Evolutionary conservation across 2,113 vertebrate species (phyloP), one percentile per base, ranked within the genome.

Genomic region (Calidris pugnax): DNA sequence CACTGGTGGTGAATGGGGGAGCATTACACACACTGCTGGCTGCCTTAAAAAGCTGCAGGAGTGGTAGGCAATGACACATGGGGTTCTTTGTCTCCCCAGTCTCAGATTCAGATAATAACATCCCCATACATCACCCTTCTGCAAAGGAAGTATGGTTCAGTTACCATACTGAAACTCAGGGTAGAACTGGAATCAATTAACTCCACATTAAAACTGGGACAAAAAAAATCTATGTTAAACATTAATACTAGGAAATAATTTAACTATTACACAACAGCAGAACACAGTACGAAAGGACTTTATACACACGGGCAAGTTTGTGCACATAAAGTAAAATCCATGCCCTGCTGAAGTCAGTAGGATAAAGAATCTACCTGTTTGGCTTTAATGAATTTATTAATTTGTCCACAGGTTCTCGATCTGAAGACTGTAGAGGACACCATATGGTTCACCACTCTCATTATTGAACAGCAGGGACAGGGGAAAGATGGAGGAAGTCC

Each of bases 171-270:
- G 76, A 63, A 66, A 10, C 67, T 83, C 72, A 60, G 76, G 55
- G n/a, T 32, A 93, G 79, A 90, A 72, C 21, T 48, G 28, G 21
- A 60, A 72, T 60, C 63, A 68, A 56, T 79, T 32, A 78, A 57
- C 26, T 80, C 45, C 78, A 33, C 14, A 18, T 39, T 81, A 77
- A 88, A 84, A 84, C 19, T 33, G 30, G 22, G 13, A 28, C 23
- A 89, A 60, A 51, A 37, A 27, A 37, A 76, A 12, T 48, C 78
- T 71, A 32, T 83, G 90, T 97, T 97, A 97, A 97, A 96, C 91
- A 96, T 95, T 95, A 96, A 95, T 92, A 71, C 72, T 74, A 17
- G 75, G 39, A 87, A 97, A 81, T 76, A 93, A 74, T 87, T 97
- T 92, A 95, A 85, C 93, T 94, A 79, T 90, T 75, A 95, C 45